A percentile compares a stretch with the other conserved stretches of the same genome.
phyloP scores from a whole-genome alignment of 2,797 vertebrate species.

The Heterohyrax brucei region DNA sequence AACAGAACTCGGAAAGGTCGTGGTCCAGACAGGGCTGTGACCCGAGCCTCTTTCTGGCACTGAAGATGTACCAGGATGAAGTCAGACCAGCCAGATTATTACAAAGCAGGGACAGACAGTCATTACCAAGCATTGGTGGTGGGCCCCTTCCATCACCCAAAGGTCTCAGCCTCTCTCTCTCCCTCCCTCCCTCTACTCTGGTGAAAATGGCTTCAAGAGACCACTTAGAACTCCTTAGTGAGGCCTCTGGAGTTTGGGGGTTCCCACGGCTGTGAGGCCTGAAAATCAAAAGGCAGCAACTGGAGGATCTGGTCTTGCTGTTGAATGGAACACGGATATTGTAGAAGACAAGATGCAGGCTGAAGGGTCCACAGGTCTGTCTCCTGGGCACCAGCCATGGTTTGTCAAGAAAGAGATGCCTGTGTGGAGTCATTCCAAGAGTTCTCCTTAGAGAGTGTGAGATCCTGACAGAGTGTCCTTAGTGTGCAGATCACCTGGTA shows the following conservation, averaged over 20 bases:
- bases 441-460: background rate
- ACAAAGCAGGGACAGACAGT: background rate
- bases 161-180: background rate
- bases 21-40: background rate
- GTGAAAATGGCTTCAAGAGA: background rate
- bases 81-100: too few relatives aligned
- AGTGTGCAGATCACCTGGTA: background rate
- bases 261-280: fast-evolving
- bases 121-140: background rate
- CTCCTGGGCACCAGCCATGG: background rate
- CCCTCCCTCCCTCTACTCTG: background rate
- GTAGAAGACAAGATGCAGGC: fast-evolving
- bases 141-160: fast-evolving
- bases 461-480: background rate
- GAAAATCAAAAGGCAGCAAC: background rate
- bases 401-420: background rate
- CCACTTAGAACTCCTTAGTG: background rate
- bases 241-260: background rate
- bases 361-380: too few relatives aligned
- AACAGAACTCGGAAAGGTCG: fast-evolving
- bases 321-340: background rate
- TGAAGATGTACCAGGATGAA: background rate
- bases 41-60: background rate
- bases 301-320: background rate
- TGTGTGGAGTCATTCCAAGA: background rate